Evolutionary conservation across 2,113 vertebrate species (phyloP).

Genomic region (Alouatta palliata): DNA sequence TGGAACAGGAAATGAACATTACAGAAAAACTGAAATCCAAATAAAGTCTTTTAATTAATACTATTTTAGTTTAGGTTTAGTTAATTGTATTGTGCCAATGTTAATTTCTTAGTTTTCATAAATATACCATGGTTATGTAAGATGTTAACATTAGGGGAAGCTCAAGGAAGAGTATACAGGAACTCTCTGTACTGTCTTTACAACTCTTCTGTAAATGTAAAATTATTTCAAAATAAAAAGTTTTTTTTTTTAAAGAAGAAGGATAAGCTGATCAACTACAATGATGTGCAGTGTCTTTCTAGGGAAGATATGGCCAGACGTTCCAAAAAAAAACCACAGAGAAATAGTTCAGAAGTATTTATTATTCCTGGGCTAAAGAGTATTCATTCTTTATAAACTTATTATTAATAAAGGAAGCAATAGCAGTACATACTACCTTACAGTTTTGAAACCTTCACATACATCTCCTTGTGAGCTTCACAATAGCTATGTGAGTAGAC

Average conservation of each 20-base stretch:
- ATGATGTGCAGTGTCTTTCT: not conserved
- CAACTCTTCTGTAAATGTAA: not conserved
- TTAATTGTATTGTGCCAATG: not conserved
- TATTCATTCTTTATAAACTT: not conserved
- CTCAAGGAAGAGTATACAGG: not conserved
- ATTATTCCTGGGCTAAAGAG: not conserved
- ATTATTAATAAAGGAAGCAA: not conserved
- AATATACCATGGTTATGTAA: not conserved
- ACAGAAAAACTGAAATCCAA: not conserved
- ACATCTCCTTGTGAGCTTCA: not conserved
- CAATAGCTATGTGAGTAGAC: not conserved
- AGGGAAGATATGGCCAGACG: not conserved
- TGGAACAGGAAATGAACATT: not conserved
- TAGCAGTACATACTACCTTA: not conserved
- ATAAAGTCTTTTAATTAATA: not conserved
- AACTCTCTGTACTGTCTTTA: not conserved
- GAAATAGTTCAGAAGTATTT: constrained; percentile 29
- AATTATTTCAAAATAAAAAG: constrained; percentile 8
- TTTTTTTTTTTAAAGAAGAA: not conserved
- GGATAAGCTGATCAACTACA: not conserved
- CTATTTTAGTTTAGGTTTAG: not conserved
- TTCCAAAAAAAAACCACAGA: constrained; percentile 22
- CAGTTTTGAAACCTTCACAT: not conserved
- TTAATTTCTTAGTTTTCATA: constrained; percentile 34
- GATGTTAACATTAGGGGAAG: not conserved